Base-by-base conservation (phyloP, 2,113 vertebrate genomes). In the Benitochromis conjunctus region DNA sequence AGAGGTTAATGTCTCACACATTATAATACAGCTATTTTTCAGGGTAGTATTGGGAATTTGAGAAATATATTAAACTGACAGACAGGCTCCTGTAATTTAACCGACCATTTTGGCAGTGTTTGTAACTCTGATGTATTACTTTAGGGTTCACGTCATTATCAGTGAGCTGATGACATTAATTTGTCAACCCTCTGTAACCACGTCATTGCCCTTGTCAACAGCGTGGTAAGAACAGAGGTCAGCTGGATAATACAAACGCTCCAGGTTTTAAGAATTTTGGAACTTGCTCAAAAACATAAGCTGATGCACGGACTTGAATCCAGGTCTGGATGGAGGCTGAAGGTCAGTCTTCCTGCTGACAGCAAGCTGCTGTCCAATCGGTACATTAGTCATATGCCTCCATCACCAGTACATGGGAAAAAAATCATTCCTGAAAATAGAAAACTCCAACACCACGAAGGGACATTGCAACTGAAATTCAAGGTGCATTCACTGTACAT, bases 311-410 rank as follows among this genome's bases (percentile, higher is more conserved):
- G 46, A 81, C 69, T 81, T 91, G 60, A 91, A 86, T 29, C 36
- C 46, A 10, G 38, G 26, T 64, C 66, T 84, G 31, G 38, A 29
- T 84, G 31, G 38, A 29, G 41, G 41, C 87, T 91, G 80, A 91
- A 89, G 87, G 87, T 87, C 87, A 71, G 77, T 58, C 71, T 53
- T 29, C 79, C 80, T 56, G 81, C 89, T 86, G 89, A 88, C 83
- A 51, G 14, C 36, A 84, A 38, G 54, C 84, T 74, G 89, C 89
- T 76, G 56, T 62, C 54, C 60, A 57, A 43, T 64, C 86, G 66
- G 54, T 36, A 66, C 84, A 86, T 88, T 88, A 88, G 76, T 91
- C 85, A 91, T 38, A 78, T 54, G 74, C 36, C 62, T 54, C 13
- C 24, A 5, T 76, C 79, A 76, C 54, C 62, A 81, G 31, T 38